A percentile compares a stretch with the other conserved stretches of the same genome.
Conservation (phyloP, 2,797 vertebrate species). For the Helostoma temminkii region DNA sequence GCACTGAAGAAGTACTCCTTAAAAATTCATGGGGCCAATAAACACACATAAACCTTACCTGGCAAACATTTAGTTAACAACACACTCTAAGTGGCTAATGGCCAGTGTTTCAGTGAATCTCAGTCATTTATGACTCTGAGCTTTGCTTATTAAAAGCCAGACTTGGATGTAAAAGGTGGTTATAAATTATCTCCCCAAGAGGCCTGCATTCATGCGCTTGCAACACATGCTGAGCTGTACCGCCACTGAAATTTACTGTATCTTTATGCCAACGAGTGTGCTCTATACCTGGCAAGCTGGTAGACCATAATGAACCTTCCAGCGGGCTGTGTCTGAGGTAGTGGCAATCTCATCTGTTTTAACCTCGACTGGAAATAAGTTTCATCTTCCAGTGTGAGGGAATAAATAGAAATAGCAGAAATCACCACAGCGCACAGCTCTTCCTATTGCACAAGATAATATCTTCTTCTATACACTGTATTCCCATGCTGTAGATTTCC, state of each 20-base stretch:
- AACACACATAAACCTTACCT: slow-evolving; percentile 69
- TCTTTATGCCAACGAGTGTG: slow-evolving; percentile 42
- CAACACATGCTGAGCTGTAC: slow-evolving; percentile 46
- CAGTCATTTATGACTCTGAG: slow-evolving; percentile 64
- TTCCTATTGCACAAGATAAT: slow-evolving; percentile 64
- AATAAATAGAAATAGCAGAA: slow-evolving; percentile 73
- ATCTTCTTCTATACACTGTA: slow-evolving; percentile 67
- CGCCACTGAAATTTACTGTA: slow-evolving; percentile 43
- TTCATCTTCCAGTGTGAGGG: slow-evolving; percentile 52
- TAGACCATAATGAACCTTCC: slow-evolving; percentile 39
- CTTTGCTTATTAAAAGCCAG: slow-evolving; percentile 67
- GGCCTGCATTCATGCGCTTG: slow-evolving; percentile 12
- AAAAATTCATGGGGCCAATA: slow-evolving; percentile 69
- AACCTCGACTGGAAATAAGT: slow-evolving; percentile 64
- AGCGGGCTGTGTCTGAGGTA: slow-evolving; percentile 34
- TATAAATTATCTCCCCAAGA: slow-evolving; percentile 59
- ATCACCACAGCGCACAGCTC: slow-evolving; percentile 44
- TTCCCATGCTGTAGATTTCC: slow-evolving; percentile 73
- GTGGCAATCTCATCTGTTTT: slow-evolving; percentile 57
- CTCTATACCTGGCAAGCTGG: slow-evolving; percentile 32
- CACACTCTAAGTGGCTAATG: slow-evolving; percentile 59
- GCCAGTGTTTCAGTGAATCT: slow-evolving; percentile 70
- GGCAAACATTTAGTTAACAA: slow-evolving; percentile 68
- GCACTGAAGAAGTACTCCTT: slow-evolving; percentile 59
- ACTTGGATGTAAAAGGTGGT: slow-evolving; percentile 44